A percentile compares a stretch with the other conserved stretches of the same genome.
Evolutionary conservation across 2,888 invertebrate genomes (phyloP).

Genomic region (Cepaea hortensis): DNA sequence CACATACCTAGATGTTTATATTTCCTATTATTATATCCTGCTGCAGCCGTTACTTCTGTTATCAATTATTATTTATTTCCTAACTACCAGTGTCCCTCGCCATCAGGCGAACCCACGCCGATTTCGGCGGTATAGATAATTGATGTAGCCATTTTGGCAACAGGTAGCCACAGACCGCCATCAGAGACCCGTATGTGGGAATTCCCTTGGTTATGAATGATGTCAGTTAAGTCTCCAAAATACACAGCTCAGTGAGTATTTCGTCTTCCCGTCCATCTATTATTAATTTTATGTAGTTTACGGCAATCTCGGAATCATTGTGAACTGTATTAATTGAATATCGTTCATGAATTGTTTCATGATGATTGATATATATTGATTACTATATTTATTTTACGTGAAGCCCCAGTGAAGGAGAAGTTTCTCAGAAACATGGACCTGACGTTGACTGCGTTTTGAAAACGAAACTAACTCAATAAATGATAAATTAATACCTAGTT

Average conservation of each 20-base stretch:
- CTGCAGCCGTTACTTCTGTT: too few species aligned
- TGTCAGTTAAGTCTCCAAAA: conserved; percentile 6
- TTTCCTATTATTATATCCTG: too few species aligned
- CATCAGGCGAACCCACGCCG: too few species aligned
- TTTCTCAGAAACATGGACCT: background rate
- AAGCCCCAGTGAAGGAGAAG: background rate
- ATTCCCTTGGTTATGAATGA: conserved; percentile 8
- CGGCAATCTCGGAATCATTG: background rate
- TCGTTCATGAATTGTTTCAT: background rate
- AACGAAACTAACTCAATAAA: too few species aligned
- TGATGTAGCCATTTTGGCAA: too few species aligned
- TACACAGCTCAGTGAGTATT: conserved; percentile 12
- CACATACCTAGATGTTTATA: too few species aligned
- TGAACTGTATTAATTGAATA: background rate
- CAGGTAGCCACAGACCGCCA: too few species aligned
- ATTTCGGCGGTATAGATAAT: too few species aligned
- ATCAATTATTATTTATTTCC: too few species aligned
- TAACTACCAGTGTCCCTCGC: too few species aligned
- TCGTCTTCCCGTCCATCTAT: background rate
- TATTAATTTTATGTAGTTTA: background rate
- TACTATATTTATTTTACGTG: background rate
- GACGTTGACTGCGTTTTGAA: too few species aligned
- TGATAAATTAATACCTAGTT: too few species aligned
- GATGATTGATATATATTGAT: background rate
- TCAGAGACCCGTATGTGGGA: conserved; percentile 13